These are phyloP conservation scores for Alviniconcha strummeri DNA, from an alignment of 2,888 invertebrate genomes.

Conservation along the genomic window DNA sequence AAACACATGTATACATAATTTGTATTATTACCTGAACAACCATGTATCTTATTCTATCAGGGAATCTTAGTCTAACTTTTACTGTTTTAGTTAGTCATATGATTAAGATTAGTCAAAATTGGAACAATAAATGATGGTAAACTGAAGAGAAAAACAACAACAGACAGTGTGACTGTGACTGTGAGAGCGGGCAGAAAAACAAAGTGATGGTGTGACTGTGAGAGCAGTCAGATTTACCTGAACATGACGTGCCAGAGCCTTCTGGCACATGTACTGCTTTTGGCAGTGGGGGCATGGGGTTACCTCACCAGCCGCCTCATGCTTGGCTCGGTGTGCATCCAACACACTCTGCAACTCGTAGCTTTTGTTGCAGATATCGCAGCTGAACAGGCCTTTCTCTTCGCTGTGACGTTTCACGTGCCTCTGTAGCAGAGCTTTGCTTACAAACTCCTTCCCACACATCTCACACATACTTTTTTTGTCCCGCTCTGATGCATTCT, in stretches of 20 bases:
- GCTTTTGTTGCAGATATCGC: not conserved
- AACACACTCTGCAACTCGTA: not conserved
- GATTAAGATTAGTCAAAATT: too few relatives aligned
- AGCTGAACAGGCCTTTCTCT: not conserved
- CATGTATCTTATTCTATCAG: too few relatives aligned
- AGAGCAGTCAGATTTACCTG: not conserved
- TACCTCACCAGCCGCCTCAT: not conserved
- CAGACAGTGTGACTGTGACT: too few relatives aligned
- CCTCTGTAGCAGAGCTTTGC: not conserved
- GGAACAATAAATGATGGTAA: too few relatives aligned
- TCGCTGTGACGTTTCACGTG: not conserved
- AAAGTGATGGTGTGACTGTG: too few relatives aligned
- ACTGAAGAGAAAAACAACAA: too few relatives aligned
- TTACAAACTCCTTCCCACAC: not conserved
- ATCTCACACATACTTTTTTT: slow-evolving; percentile 8
- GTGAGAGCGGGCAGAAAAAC: too few relatives aligned
- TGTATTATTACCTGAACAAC: too few relatives aligned
- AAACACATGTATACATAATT: too few relatives aligned
- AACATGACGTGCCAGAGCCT: slow-evolving; percentile 13
- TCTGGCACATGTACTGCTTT: slow-evolving; percentile 25
- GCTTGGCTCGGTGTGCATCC: slow-evolving; percentile 8
- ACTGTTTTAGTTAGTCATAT: too few relatives aligned
- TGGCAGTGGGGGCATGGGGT: not conserved
- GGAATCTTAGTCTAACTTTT: too few relatives aligned
- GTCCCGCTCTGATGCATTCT: not conserved